Evolutionary conservation across 2,797 vertebrate genomes (phyloP), one percentile per base, ranked within the genome.

Genomic region (Cottoperca gobio): DNA sequence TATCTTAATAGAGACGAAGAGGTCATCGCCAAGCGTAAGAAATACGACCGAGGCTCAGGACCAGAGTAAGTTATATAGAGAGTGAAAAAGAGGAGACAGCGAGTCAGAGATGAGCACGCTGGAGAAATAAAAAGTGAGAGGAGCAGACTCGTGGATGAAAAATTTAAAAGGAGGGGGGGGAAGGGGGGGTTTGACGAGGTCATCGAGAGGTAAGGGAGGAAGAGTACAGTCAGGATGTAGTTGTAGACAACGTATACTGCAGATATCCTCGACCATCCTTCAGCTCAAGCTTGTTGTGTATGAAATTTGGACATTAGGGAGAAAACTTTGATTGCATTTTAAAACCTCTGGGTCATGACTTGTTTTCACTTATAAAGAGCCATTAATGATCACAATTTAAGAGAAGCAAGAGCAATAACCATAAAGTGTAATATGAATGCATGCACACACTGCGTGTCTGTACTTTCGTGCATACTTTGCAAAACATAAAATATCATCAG

Each of bases 81-180:
- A 66, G 57, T 13, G 33, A 82, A 60, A 28, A 42, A 53, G 40
- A 68, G 46, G 6, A 81, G 46, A 78, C 65, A 48, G 48, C 54
- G 76, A 78, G 65, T 76, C 66, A 66, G 65, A 82, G 76, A 78
- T 3, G 1, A 67, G 65, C 26, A 58, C 1, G 42, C 54, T 46
- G 64, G 54, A 68, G n/a, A 55, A 10, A 74, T 39, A 14, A 69
- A 53, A 65, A 49, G 31, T 71, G 24, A 52, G n/a, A 54, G 42
- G 33, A 73, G 48, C 5, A 55, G 79, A 73, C 10, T 31, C 24
- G 9, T 35, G 24, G 70, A 79, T 81, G 49, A 85, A 85, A 84
- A 21, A 87, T 84, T 69, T 75, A 76, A 57, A 82, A 37, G 70
- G 24, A 57, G n/a, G 19, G 33, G n/a, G 35, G 17, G 28, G 6